Percentiles rank a stretch among this genome's conserved stretches.
Conservation (phyloP, 1,140 invertebrate genomes). For the Trinorchestia longiramus region DNA sequence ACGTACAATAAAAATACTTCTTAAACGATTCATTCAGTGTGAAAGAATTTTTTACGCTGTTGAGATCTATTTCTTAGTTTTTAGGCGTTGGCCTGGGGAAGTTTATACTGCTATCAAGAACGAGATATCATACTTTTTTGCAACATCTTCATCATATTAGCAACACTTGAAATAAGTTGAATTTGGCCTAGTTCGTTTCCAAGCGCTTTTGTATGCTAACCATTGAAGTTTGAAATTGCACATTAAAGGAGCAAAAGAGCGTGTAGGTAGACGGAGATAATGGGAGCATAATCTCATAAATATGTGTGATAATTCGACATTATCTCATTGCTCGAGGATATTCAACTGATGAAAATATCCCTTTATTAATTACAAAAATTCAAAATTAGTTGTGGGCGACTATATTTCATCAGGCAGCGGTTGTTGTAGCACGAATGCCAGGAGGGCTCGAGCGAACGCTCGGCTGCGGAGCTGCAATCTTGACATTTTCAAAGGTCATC, state of each 20-base stretch:
- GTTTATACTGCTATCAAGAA: too few relatives aligned
- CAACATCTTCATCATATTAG: too few relatives aligned
- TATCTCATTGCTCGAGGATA: neutral
- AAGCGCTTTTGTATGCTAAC: too few relatives aligned
- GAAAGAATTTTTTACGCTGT: neutral
- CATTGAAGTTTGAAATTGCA: too few relatives aligned
- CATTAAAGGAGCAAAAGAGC: too few relatives aligned
- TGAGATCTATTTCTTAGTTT: neutral
- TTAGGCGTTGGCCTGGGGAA: too few relatives aligned
- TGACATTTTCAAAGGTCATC: neutral
- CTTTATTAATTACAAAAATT: neutral
- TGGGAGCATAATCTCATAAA: too few relatives aligned
- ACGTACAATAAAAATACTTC: too few relatives aligned
- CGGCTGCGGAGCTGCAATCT: neutral
- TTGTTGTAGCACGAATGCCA: neutral
- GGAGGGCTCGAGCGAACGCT: neutral
- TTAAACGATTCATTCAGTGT: neutral
- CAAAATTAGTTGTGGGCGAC: neutral
- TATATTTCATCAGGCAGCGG: neutral
- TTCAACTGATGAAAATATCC: neutral
- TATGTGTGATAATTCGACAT: neutral
- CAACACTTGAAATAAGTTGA: too few relatives aligned
- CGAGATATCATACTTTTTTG: too few relatives aligned
- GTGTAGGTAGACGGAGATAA: too few relatives aligned
- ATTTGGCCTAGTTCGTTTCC: too few relatives aligned